Percentiles rank a stretch among this genome's conserved stretches.
Evolutionary conservation across 1,140 invertebrate genomes (phyloP).

Genomic region (Drosophila takahashii): DNA sequence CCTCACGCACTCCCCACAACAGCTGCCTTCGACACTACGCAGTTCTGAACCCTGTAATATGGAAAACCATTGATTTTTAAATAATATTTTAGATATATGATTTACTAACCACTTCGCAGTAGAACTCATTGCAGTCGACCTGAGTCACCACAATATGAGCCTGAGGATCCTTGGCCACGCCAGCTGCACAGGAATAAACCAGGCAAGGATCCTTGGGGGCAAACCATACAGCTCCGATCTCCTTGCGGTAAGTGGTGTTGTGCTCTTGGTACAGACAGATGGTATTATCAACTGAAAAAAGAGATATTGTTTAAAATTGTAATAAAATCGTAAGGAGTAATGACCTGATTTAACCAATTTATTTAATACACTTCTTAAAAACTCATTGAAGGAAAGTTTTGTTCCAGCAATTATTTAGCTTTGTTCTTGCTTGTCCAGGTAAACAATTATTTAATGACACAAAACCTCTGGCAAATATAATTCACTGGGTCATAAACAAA

Average conservation of each 20-base stretch:
- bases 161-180: conserved; percentile 46
- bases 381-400: conserved; percentile 7
- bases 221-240: conserved; percentile 72
- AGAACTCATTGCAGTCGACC: conserved; percentile 79
- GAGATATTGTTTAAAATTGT: not conserved
- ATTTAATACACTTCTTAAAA: too few relatives aligned
- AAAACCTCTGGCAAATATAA: conserved; percentile 40
- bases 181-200: conserved; percentile 68
- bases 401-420: not conserved
- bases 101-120: conserved; percentile 77
- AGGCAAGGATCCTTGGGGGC: conserved; percentile 56
- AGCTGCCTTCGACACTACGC: conserved; percentile 54
- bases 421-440: conserved; percentile 26
- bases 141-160: conserved; percentile 70
- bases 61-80: not conserved
- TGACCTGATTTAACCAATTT: not conserved
- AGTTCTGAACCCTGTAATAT: conserved; percentile 66
- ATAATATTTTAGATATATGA: not conserved
- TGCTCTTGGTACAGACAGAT: conserved; percentile 59
- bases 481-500: conserved; percentile 27
- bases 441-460: conserved; percentile 30
- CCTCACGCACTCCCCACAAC: conserved; percentile 77
- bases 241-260: conserved; percentile 58
- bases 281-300: conserved; percentile 26
- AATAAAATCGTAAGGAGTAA: not conserved